Conservation (phyloP, 2,888 invertebrate species). For the Thera britannica region DNA sequence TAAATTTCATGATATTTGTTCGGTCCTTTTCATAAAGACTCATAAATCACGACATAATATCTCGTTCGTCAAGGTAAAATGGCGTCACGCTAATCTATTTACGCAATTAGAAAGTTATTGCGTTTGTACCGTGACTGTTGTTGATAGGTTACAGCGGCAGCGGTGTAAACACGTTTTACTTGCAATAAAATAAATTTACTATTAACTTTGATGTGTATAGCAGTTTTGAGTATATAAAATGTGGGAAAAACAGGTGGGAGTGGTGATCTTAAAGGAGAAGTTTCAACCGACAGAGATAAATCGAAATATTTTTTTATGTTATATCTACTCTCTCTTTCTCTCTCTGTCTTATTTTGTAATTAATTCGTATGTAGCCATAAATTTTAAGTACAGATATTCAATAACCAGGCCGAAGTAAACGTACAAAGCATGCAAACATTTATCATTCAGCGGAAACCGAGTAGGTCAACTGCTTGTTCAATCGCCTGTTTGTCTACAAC, state of each 20-base stretch:
- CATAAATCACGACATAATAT: slow-evolving; percentile 4
- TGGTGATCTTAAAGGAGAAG: no score
- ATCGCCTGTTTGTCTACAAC: not conserved
- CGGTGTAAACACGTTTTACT: no score
- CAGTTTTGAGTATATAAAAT: no score
- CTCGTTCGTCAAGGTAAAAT: slow-evolving; percentile 9
- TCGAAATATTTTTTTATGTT: no score
- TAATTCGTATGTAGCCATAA: no score
- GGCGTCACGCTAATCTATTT: slow-evolving; percentile 18
- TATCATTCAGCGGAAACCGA: slow-evolving; percentile 1
- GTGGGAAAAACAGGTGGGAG: no score
- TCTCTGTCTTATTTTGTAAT: no score
- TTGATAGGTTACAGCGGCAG: not conserved
- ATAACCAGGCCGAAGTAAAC: slow-evolving; percentile 4
- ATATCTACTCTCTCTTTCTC: no score
- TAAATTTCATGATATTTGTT: slow-evolving; percentile 1
- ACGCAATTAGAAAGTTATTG: slow-evolving; percentile 22
- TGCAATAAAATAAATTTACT: no score
- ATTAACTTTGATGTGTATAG: no score
- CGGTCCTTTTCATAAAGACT: not conserved
- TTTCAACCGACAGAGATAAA: no score
- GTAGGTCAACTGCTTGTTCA: not conserved
- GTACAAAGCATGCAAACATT: slow-evolving; percentile 1
- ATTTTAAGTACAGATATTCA: not conserved
- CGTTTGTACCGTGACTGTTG: not conserved